Conservation (phyloP, 2,888 invertebrate genomes). For the Monopis laevigella region DNA sequence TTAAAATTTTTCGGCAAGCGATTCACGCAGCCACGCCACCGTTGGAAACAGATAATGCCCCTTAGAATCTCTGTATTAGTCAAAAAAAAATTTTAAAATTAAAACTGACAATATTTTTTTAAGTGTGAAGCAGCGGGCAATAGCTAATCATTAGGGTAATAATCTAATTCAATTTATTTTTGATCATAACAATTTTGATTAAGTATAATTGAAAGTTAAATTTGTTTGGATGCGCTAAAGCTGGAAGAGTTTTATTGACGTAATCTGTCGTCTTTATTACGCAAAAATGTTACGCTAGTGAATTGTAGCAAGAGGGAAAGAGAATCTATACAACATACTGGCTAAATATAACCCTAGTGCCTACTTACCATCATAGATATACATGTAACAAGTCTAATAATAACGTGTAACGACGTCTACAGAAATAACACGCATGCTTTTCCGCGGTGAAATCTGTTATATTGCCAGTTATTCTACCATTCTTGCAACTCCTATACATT, state of each 20-base stretch:
- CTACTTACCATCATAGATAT: conserved; percentile 15
- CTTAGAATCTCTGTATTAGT: too few species aligned
- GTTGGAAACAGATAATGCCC: too few species aligned
- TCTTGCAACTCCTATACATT: neutral
- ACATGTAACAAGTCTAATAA: conserved; percentile 39
- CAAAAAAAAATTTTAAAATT: too few species aligned
- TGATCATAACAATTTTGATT: too few species aligned
- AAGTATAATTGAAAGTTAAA: too few species aligned
- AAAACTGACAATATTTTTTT: too few species aligned
- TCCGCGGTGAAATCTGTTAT: conserved; percentile 10
- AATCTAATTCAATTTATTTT: too few species aligned
- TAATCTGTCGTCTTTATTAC: conserved; percentile 1
- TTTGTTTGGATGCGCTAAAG: too few species aligned
- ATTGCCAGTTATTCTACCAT: conserved; percentile 4
- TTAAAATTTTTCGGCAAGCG: too few species aligned
- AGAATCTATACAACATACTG: neutral
- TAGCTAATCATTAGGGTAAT: too few species aligned
- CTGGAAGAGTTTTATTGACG: neutral
- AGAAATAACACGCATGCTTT: conserved; percentile 32
- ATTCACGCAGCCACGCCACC: too few species aligned
- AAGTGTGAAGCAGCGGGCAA: too few species aligned
- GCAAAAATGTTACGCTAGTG: conserved; percentile 2
- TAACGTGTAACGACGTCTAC: conserved; percentile 34
- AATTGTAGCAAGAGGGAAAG: conserved; percentile 1
- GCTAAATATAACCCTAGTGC: conserved; percentile 9